A percentile compares a stretch with the other conserved stretches of the same genome.
Evolutionary conservation across 2,113 vertebrate genomes (phyloP).

Genomic region (Hippocampus guttulatus): DNA sequence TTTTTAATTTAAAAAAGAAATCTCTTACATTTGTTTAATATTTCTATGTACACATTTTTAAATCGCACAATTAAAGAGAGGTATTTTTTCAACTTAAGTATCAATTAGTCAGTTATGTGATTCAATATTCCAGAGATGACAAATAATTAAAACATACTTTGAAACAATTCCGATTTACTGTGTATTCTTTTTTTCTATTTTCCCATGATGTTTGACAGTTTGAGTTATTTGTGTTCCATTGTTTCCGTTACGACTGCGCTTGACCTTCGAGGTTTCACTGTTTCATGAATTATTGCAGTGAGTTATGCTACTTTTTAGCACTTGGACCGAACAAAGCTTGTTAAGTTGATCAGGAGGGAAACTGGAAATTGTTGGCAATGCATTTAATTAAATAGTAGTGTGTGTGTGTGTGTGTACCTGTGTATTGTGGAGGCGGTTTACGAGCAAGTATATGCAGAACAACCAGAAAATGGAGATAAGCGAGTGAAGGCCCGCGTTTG

Average conservation of each 20-base stretch:
- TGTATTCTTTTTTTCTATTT: no score
- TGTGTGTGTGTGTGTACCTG: neutral
- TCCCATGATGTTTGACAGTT: no score
- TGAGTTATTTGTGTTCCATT: neutral
- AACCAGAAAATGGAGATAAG: slow-evolving; percentile 47
- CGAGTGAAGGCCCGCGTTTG: slow-evolving; percentile 16
- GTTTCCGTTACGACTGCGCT: neutral
- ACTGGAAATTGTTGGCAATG: slow-evolving; percentile 36
- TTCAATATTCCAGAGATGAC: no score
- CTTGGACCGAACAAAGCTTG: slow-evolving; percentile 25
- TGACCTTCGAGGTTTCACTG: neutral
- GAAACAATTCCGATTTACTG: no score
- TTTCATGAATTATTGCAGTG: neutral
- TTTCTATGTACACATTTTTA: no score
- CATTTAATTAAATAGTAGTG: slow-evolving; percentile 39
- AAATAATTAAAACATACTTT: no score
- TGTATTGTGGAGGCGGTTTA: neutral
- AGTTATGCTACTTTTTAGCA: slow-evolving; percentile 30
- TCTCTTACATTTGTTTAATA: no score
- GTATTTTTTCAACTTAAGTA: no score
- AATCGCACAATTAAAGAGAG: no score
- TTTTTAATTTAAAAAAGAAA: no score
- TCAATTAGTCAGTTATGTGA: no score
- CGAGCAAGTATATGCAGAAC: slow-evolving; percentile 33
- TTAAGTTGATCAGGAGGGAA: slow-evolving; percentile 32